These are phyloP conservation scores for Micropterix aruncella DNA, from an alignment of 2,888 invertebrate species.

Conservation along the genomic window DNA sequence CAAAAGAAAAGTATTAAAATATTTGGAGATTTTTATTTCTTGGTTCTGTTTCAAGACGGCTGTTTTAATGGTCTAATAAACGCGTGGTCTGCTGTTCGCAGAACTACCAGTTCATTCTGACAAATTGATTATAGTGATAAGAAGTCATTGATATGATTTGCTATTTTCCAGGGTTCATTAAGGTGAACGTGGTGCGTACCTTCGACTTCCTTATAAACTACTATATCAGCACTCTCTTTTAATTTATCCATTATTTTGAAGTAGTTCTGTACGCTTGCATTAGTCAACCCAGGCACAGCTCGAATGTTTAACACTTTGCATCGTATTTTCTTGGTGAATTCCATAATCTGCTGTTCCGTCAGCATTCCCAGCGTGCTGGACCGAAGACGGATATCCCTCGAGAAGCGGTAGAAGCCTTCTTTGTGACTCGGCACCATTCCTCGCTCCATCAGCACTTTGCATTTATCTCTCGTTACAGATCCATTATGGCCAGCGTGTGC, in stretches of 20 bases:
- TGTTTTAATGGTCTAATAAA: too few relatives aligned
- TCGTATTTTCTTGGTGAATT: slow-evolving; percentile 52
- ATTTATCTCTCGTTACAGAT: slow-evolving; percentile 52
- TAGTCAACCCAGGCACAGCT: slow-evolving; percentile 55
- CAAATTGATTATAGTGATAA: slow-evolving; percentile 25
- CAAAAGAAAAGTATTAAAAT: too few relatives aligned
- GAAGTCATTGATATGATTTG: slow-evolving; percentile 47
- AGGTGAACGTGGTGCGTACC: slow-evolving; percentile 79
- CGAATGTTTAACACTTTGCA: slow-evolving; percentile 70
- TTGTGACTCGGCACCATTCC: slow-evolving; percentile 51
- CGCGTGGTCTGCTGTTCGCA: too few relatives aligned
- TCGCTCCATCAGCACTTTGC: slow-evolving; percentile 57
- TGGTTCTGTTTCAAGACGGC: too few relatives aligned
- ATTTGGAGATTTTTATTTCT: too few relatives aligned
- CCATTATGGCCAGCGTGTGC: slow-evolving; percentile 60
- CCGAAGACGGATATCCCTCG: slow-evolving; percentile 64
- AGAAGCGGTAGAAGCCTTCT: slow-evolving; percentile 46
- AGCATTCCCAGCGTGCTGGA: slow-evolving; percentile 55
- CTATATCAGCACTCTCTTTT: slow-evolving; percentile 37
- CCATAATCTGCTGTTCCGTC: slow-evolving; percentile 54
- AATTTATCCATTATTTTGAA: slow-evolving; percentile 49
- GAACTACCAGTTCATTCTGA: too few relatives aligned
- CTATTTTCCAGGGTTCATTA: slow-evolving; percentile 53
- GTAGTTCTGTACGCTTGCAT: slow-evolving; percentile 54
- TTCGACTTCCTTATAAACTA: slow-evolving; percentile 51